phyloP scores from a whole-genome alignment of 2,797 vertebrate genomes.

The Gila robusta region DNA sequence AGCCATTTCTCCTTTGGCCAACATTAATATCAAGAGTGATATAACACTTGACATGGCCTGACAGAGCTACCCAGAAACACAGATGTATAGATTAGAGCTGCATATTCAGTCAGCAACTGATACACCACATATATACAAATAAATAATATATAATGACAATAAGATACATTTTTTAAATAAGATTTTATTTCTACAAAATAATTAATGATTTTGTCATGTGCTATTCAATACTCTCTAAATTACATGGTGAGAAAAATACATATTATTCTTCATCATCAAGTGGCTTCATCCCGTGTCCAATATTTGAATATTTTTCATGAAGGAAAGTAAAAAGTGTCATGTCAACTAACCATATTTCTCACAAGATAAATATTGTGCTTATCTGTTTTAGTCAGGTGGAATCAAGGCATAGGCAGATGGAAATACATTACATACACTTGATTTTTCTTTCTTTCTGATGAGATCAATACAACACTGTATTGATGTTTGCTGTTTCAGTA shows the following conservation, averaged over 20 bases:
- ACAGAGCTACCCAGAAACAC: background rate
- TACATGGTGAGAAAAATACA: background rate
- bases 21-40: constrained; percentile 10
- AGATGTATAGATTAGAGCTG: background rate
- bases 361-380: no score
- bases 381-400: background rate
- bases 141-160: background rate
- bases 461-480: constrained; percentile 14
- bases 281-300: background rate
- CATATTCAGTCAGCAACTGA: background rate
- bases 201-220: background rate
- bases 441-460: background rate
- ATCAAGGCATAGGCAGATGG: background rate
- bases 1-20: background rate
- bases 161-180: background rate
- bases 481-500: background rate
- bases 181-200: background rate
- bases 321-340: background rate
- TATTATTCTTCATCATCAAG: background rate
- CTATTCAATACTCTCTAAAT: background rate
- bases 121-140: background rate
- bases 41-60: background rate
- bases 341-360: background rate
- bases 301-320: background rate
- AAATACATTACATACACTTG: background rate